These are phyloP conservation scores for Xylota segnis DNA, from an alignment of 2,888 invertebrate species.

Conservation along the genomic window DNA sequence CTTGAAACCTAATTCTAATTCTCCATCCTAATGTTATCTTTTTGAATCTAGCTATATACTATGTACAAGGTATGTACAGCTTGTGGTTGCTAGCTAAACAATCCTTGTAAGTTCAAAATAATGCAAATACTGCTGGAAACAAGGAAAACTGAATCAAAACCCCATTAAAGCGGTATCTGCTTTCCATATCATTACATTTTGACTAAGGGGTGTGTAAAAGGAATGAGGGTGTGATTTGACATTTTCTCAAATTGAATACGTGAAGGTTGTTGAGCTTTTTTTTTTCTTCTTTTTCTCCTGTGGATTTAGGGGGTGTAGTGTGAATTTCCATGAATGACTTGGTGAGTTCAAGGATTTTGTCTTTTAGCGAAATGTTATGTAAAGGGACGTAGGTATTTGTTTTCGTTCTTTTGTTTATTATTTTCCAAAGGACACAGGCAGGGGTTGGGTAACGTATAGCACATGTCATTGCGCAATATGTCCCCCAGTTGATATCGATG, in stretches of 20 bases:
- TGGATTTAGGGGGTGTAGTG: background rate
- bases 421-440: background rate
- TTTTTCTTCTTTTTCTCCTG: too few species aligned
- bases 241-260: constrained; percentile 32
- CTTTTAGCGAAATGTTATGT: background rate
- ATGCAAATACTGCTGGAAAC: constrained; percentile 15
- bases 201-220: background rate
- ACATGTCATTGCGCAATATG: constrained; percentile 16
- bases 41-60: background rate
- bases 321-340: background rate
- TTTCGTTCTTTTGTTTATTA: background rate
- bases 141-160: background rate
- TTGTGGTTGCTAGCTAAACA: background rate
- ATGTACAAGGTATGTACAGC: background rate
- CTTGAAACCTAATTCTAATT: too few species aligned
- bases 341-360: constrained; percentile 3
- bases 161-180: constrained; percentile 32
- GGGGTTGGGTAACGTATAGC: background rate
- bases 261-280: background rate
- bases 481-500: background rate
- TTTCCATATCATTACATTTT: constrained; percentile 35
- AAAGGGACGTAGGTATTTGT: background rate
- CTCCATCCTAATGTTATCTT: background rate
- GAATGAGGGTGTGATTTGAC: constrained; percentile 20
- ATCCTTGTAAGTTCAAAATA: constrained; percentile 8